Percentiles rank a stretch among this genome's conserved stretches.
These are phyloP conservation scores for Cremastobaeus sp. DNA, from an alignment of 2,888 invertebrate species.

Conservation along the genomic window DNA sequence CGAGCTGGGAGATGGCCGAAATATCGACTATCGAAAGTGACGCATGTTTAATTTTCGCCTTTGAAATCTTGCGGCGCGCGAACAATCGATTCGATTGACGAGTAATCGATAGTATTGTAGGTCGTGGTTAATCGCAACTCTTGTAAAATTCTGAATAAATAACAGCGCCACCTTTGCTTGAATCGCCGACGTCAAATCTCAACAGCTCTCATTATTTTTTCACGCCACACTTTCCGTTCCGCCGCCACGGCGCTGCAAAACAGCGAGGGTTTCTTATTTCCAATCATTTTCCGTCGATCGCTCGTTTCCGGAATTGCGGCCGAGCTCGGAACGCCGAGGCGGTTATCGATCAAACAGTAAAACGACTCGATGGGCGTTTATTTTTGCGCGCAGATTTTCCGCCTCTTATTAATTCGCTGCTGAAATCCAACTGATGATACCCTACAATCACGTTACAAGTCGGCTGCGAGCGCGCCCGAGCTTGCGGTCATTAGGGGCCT, in stretches of 20 bases:
- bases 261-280: too few relatives aligned
- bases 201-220: not conserved
- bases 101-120: conserved; percentile 20
- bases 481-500: conserved; percentile 21
- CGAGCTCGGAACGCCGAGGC: conserved; percentile 6
- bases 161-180: conserved; percentile 1
- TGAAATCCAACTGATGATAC: conserved; percentile 28
- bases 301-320: conserved; percentile 20
- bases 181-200: not conserved
- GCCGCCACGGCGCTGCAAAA: too few relatives aligned
- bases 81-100: conserved; percentile 24
- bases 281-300: too few relatives aligned
- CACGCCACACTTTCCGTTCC: not conserved
- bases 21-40: conserved; percentile 35
- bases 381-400: conserved; percentile 31
- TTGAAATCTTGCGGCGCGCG: conserved; percentile 22
- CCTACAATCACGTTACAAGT: conserved; percentile 14
- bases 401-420: too few relatives aligned
- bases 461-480: conserved; percentile 7
- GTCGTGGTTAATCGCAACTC: conserved; percentile 40
- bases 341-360: conserved; percentile 42
- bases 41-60: conserved; percentile 27
- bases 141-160: not conserved
- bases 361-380: conserved; percentile 20
- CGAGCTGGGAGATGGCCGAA: conserved; percentile 2